Base-by-base conservation (phyloP, 2,797 vertebrate genomes). In the Syndactyla subalaris region DNA sequence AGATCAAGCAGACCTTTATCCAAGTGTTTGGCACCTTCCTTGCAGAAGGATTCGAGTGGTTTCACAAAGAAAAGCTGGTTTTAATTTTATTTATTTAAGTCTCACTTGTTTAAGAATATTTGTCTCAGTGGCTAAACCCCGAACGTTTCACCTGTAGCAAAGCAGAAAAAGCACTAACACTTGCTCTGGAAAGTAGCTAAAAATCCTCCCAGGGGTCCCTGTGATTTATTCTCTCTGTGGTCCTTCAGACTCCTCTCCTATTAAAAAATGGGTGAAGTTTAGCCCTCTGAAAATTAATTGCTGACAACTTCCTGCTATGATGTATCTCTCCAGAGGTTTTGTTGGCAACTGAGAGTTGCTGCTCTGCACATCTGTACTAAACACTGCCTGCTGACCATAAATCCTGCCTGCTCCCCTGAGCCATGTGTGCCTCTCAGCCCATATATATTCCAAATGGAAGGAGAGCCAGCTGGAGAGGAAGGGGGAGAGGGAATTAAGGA, bases 181-280 rank as follows among this genome's bases (percentile, higher is more conserved):
- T 83, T 21, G 65, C 81, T 91, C 49, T 20, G 41, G 23, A 43
- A 92, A 96, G 61, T 1, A 59, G 76, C 93, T 85, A 6, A 66
- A 78, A 90, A 65, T 70, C 22, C 52, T 73, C 93, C 88, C 82
- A 32, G 5, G 82, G 79, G 73, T 12, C 48, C 63, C 57, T 49
- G 34, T 84, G 95, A 97, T 97, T 96, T 92, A 95, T 93, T 66
- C 82, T 82, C 75, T 90, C 91, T 59, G 68, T 79, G 82, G 82
- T 88, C 91, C 92, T 92, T 92, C 79, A 94, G 82, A 36, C 48
- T 88, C 87, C 82, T 93, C 89, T 95, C 39, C 92, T 76, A 62
- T 96, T 97, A 92, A 95, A 97, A 96, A 95, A 95, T 34, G 89
- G 93, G 91, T 65, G 92, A 95, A 70, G 94, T 84, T 96, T 91